Evolutionary conservation across 1,140 invertebrate species (phyloP), one percentile per base, ranked within the genome.

Genomic region (Bombus superbus): DNA sequence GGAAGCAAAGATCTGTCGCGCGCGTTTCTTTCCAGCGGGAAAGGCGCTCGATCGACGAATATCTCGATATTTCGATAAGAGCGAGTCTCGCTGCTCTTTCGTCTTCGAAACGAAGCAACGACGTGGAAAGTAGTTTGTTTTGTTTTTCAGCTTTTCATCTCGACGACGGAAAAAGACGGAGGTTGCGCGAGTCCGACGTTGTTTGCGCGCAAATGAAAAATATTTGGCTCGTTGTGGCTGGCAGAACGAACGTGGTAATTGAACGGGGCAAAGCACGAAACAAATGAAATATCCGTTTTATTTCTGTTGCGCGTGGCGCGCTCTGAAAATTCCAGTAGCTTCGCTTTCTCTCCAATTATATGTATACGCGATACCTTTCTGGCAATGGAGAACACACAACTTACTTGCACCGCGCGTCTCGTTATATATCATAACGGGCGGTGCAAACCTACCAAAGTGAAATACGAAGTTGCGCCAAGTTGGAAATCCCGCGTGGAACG

Each of bases 361-460:
- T 9, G 28, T 35, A 32, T n/a, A 40, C 66, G 32, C 32, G 78
- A 53, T 66, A 35, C 9, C 8, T 81, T 73, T 62, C 40, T 40
- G 53, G 1, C 15, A 64, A 69, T 44, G 9, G 18, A 47, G 69
- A 73, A 53, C 6, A 53, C 6, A 22, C 47, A 53, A 53, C 47
- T 53, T 53, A 53, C 47, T 53, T 53, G 47, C 35, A n/a, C 13
- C 53, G 2, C 35, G 80, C 3, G 15, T 32, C 57, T 44, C 28
- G 68, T 53, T 53, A 32, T 73, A 73, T 73, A 47, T 64, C 57
- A 81, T 64, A 73, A 81, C 64, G 47, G 47, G 8, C 44, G 18
- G 69, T 18, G 42, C 38, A 64, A 81, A 71, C 18, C 69, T 59
- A 22, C 10, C 25, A 9, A 5, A 59, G 32, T 40, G 53, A 72